Conservation (phyloP, 1,140 invertebrate species). For the Prorops nasuta region DNA sequence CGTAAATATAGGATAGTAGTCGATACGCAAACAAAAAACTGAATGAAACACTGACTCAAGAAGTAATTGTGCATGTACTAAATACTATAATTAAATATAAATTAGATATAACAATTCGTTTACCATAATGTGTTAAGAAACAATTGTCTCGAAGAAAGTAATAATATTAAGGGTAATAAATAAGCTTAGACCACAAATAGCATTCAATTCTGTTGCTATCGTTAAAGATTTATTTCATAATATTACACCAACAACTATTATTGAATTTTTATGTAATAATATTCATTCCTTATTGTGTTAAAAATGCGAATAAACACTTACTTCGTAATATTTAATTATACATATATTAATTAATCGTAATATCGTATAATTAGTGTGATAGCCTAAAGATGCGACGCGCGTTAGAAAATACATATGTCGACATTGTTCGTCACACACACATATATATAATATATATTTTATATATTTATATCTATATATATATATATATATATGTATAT, state of each 20-base stretch:
- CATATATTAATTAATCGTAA: conserved; percentile 43
- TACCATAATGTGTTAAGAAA: not conserved
- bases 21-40: no score
- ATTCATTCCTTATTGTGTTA: conserved; percentile 52
- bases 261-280: conserved; percentile 46
- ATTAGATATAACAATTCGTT: not conserved
- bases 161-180: no score
- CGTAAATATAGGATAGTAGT: no score
- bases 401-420: conserved; percentile 33
- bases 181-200: no score
- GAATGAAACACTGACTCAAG: no score
- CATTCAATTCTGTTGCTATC: conserved; percentile 24
- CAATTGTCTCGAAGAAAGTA: not conserved
- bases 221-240: conserved; percentile 57
- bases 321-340: conserved; percentile 47
- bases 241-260: conserved; percentile 58
- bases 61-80: not conserved
- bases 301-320: conserved; percentile 56
- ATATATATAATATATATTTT: conserved; percentile 6
- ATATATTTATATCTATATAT: not conserved
- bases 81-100: not conserved
- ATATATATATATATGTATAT: conserved; percentile 5
- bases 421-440: conserved; percentile 19
- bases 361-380: conserved; percentile 42
- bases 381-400: conserved; percentile 41